Evolutionary conservation across 2,113 vertebrate genomes (phyloP).

Genomic region (Sus scrofa): T2T-Sscrofa CM000816.6:65196501-65197000

Average conservation of each 20-base stretch:
- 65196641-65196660: background rate
- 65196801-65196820: background rate
- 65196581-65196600: background rate
- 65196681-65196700: background rate
- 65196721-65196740: background rate
- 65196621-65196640: background rate
- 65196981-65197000: background rate
- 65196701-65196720: background rate
- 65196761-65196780: background rate
- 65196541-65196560: background rate
- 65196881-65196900: background rate
- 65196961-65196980: background rate
- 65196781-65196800: fast-evolving
- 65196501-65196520: slow-evolving; percentile 22
- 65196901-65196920: background rate
- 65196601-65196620: background rate
- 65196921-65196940: background rate
- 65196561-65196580: background rate
- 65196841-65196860: background rate
- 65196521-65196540: background rate
- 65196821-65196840: background rate
- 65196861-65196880: background rate
- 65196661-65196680: background rate
- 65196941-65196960: background rate
- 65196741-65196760: background rate